A percentile compares a stretch with the other conserved stretches of the same genome.
Conservation (phyloP, 2,113 vertebrate genomes). For the Gulo gulo region DNA sequence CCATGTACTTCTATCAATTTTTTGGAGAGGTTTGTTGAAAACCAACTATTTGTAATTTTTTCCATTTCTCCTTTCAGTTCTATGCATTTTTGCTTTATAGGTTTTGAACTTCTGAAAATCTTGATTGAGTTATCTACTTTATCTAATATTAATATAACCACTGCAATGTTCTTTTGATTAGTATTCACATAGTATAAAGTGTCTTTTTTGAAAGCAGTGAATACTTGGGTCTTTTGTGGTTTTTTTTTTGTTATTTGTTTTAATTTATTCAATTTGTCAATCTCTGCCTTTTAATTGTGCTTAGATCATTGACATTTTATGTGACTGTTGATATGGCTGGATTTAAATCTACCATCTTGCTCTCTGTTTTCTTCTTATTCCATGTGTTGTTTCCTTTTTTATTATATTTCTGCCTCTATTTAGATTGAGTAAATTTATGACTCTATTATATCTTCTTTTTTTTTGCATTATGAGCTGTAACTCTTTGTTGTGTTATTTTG, state of each 20-base stretch:
- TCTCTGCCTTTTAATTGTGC: background rate
- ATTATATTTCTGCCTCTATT: background rate
- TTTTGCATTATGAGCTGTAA: background rate
- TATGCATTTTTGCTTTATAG: background rate
- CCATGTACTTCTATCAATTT: background rate
- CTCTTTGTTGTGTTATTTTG: background rate
- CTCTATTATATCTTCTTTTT: background rate
- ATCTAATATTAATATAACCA: background rate
- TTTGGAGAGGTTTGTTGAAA: background rate
- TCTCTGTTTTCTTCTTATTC: background rate
- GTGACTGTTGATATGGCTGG: background rate
- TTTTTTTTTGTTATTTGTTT: background rate
- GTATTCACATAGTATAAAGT: background rate
- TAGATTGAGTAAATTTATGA: background rate
- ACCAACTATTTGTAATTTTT: background rate
- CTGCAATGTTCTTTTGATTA: background rate
- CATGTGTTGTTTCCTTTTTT: background rate
- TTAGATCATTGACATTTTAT: background rate
- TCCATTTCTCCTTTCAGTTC: background rate
- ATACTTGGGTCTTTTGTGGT: background rate
- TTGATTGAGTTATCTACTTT: background rate
- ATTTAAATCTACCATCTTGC: background rate
- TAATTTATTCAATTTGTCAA: background rate
- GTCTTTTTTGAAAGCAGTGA: background rate
- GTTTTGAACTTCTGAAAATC: background rate